These are phyloP conservation scores for Euura saliciscinereae DNA, from an alignment of 1,140 invertebrate genomes.

Conservation along the genomic window DNA sequence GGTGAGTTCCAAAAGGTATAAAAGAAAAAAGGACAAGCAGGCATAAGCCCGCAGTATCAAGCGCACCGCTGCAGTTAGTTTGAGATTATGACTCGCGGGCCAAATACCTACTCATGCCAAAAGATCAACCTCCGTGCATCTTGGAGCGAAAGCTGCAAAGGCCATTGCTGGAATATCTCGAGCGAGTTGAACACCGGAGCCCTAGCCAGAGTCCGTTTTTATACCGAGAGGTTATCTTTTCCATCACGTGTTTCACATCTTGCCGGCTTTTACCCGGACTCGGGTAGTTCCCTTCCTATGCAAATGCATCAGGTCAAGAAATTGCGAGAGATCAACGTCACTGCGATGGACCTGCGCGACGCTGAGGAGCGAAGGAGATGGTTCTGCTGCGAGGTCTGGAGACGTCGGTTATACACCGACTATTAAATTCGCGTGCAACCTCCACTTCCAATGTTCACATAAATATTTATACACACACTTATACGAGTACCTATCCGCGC, in stretches of 20 bases:
- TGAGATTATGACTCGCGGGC: slow-evolving; percentile 3
- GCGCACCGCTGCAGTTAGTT: neutral
- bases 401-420: neutral
- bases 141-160: neutral
- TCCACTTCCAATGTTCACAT: neutral
- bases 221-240: slow-evolving; percentile 1
- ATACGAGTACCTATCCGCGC: neutral
- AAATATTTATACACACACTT: neutral
- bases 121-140: neutral
- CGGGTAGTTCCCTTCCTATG: neutral
- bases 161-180: neutral
- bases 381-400: neutral
- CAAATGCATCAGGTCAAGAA: slow-evolving; percentile 7
- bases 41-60: too few relatives aligned
- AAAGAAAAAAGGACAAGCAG: neutral
- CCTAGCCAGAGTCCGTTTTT: too few relatives aligned
- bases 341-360: neutral
- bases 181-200: neutral
- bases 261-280: neutral
- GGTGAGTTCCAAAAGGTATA: neutral
- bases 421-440: neutral
- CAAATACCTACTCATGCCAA: neutral
- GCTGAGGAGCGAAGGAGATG: neutral
- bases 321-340: slow-evolving; percentile 2
- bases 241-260: slow-evolving; percentile 6